These are phyloP conservation scores for Neoseiulus cucumeris DNA, from an alignment of 1,140 invertebrate species.

Conservation along the genomic window DNA sequence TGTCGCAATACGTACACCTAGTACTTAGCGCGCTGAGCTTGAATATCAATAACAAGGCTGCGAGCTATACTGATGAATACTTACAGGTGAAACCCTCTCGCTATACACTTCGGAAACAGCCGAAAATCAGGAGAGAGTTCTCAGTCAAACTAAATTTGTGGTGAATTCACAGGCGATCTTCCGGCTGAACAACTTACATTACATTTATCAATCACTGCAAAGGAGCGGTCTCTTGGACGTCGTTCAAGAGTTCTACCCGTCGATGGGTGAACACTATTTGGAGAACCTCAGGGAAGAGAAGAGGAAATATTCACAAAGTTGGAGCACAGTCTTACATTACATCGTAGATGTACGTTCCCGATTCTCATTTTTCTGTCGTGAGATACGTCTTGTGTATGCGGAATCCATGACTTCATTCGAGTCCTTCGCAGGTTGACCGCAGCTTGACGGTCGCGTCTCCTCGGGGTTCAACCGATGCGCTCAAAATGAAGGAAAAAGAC, in stretches of 20 bases:
- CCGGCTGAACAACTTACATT: slow-evolving; percentile 71
- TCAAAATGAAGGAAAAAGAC: slow-evolving; percentile 59
- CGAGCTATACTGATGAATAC: slow-evolving; percentile 48
- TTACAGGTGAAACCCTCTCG: slow-evolving; percentile 32
- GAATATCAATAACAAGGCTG: slow-evolving; percentile 56
- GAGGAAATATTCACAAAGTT: slow-evolving; percentile 52
- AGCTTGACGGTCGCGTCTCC: background rate
- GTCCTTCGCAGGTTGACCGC: background rate
- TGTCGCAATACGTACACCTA: slow-evolving; percentile 23
- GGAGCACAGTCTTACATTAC: slow-evolving; percentile 57
- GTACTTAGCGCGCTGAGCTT: slow-evolving; percentile 63
- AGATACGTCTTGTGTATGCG: slow-evolving; percentile 17
- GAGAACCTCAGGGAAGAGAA: slow-evolving; percentile 62
- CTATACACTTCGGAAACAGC: background rate
- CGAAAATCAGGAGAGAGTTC: no score
- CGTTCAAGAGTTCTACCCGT: slow-evolving; percentile 51
- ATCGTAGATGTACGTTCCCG: slow-evolving; percentile 33
- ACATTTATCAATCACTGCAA: slow-evolving; percentile 68
- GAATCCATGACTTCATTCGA: background rate
- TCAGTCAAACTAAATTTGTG: no score
- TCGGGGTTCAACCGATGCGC: slow-evolving; percentile 9
- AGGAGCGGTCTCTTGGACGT: slow-evolving; percentile 55
- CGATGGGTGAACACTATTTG: slow-evolving; percentile 53
- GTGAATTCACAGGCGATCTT: slow-evolving; percentile 56
- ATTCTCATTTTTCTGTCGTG: slow-evolving; percentile 15